Percentiles rank a stretch among this genome's conserved stretches.
phyloP scores from a whole-genome alignment of 2,113 vertebrate species.

The Rallus limicola region DNA sequence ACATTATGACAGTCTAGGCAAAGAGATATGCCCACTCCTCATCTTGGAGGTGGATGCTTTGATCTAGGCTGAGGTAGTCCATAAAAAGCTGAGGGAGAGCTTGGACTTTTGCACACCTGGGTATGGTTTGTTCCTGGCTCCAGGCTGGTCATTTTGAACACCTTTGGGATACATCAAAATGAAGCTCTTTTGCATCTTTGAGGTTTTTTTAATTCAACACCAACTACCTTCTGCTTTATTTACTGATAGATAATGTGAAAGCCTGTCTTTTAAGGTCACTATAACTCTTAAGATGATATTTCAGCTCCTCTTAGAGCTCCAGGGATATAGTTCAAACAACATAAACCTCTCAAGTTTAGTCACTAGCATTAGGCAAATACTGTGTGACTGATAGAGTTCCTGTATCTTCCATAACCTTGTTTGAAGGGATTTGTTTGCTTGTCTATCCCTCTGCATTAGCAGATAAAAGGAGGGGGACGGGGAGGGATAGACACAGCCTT shows the following conservation, averaged over 20 bases:
- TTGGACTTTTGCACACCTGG: not conserved
- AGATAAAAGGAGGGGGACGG: not conserved
- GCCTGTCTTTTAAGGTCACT: not conserved
- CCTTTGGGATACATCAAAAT: not conserved
- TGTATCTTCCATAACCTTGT: slow-evolving; percentile 35
- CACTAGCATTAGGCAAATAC: slow-evolving; percentile 9
- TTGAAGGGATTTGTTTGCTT: slow-evolving; percentile 46
- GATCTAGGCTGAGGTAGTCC: not conserved
- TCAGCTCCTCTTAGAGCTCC: not conserved
- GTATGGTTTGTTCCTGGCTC: not conserved
- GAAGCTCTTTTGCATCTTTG: not conserved
- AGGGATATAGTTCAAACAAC: slow-evolving; percentile 24
- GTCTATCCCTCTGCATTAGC: not conserved
- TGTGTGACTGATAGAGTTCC: not conserved
- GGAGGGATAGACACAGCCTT: not conserved
- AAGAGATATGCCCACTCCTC: not conserved
- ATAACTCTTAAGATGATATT: not conserved
- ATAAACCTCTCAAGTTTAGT: slow-evolving; percentile 35
- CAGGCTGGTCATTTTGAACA: not conserved
- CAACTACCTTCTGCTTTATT: not conserved
- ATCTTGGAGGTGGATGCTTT: not conserved
- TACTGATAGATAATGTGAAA: not conserved
- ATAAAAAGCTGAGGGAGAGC: not conserved
- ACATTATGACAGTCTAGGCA: not conserved
- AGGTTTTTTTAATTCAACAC: not conserved